These are phyloP conservation scores for Nanorana parkeri DNA, from an alignment of 2,113 vertebrate species.

Conservation along the genomic window DNA sequence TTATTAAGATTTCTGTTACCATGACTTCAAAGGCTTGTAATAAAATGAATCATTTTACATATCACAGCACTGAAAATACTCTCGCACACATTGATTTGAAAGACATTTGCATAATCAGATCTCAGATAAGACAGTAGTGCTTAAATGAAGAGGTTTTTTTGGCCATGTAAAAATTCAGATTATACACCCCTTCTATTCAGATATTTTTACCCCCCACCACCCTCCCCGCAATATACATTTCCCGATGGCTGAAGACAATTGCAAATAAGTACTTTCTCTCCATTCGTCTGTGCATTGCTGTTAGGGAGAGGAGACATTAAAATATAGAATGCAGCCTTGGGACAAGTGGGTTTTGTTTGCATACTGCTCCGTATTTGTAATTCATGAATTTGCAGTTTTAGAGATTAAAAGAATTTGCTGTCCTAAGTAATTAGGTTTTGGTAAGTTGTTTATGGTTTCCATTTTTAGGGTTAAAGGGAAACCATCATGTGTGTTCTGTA, in stretches of 20 bases:
- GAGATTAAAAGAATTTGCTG: too few species aligned
- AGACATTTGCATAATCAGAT: constrained; percentile 56
- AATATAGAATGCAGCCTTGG: background rate
- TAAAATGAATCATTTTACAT: constrained; percentile 64
- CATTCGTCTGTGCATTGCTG: background rate
- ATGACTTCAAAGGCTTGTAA: constrained; percentile 70
- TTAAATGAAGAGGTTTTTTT: constrained; percentile 24
- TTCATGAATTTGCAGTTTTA: background rate
- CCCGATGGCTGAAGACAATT: background rate
- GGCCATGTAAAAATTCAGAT: constrained; percentile 21
- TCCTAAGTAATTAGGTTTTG: background rate
- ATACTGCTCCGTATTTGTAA: background rate
- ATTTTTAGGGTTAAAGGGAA: too few species aligned
- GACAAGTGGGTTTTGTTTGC: background rate
- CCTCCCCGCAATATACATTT: background rate
- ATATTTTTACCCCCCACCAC: constrained; percentile 9
- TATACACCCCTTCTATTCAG: constrained; percentile 30
- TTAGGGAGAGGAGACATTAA: background rate
- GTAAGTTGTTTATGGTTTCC: background rate
- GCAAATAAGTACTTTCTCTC: constrained; percentile 11
- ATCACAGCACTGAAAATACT: constrained; percentile 62
- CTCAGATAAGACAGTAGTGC: constrained; percentile 48
- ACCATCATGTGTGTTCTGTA: too few species aligned
- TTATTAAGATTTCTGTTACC: constrained; percentile 67
- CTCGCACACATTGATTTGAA: constrained; percentile 57